Base-by-base conservation (phyloP, 2,113 vertebrate genomes). In the Leptobrachium leishanense region DNA sequence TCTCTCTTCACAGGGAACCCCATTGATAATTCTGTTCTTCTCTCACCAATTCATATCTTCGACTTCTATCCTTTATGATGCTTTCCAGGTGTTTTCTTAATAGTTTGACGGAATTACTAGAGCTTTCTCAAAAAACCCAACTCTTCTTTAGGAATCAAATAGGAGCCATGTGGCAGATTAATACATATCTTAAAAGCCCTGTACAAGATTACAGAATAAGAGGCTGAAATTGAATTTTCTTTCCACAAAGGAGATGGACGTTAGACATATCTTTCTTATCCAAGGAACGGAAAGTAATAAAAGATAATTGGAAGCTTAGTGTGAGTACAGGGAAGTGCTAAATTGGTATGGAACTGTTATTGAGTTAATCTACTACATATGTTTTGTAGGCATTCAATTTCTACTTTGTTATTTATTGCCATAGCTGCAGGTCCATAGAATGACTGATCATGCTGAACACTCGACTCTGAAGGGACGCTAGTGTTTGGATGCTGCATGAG, bases 301-400 rank as follows among this genome's bases (percentile, higher is more conserved):
- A 82, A 83, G 74, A n/a, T 72, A 69, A 72, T 66, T 11, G 66
- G 43, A 76, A 84, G 80, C 83, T 90, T 86, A 85, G 81, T 83
- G 83, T 80, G 83, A 66, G 86, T 83, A 83, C 88, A 88, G 82
- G 55, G 81, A 88, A 85, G 82, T 92, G 93, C 95, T 93, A 90
- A 93, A 93, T 81, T 84, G 85, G 73, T 86, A 93, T 90, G 86
- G 91, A 93, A 93, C 90, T 87, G 84, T 89, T 92, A 85, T 85
- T 83, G 81, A 78, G 84, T 82, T 76, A 88, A 91, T 39, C 31
- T 82, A 54, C 59, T 85, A 85, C 84, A 90, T 88, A 82, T 71
- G 84, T 85, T 86, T 84, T 64, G 62, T 64, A 31, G n/a, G 82
- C 85, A 79, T 84, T 89, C 86, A 74, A 88, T 91, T 89, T 89